These are phyloP conservation scores for Antigone vipio DNA, from an alignment of 2,113 vertebrate species.

Conservation along the genomic window DNA sequence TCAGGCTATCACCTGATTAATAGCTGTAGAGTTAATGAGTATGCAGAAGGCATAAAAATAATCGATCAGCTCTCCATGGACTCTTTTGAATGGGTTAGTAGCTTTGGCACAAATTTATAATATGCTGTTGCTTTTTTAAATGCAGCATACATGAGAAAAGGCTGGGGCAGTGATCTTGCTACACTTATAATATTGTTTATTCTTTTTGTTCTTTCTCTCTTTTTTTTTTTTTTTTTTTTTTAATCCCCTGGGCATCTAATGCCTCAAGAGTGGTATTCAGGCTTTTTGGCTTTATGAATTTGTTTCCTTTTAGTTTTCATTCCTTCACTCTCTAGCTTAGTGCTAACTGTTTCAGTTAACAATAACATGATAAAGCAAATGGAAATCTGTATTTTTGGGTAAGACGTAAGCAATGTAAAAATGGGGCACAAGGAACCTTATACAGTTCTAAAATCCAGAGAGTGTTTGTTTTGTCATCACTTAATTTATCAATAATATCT, in stretches of 20 bases:
- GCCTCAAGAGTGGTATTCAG: neutral
- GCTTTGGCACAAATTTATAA: neutral
- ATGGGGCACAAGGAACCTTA: neutral
- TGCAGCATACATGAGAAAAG: neutral
- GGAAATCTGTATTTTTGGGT: neutral
- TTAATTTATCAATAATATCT: neutral
- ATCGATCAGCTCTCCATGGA: neutral
- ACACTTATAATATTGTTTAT: neutral
- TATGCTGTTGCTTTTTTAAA: neutral
- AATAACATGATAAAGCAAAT: neutral
- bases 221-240: neutral
- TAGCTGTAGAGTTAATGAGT: neutral
- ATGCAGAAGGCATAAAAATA: slow-evolving; percentile 7
- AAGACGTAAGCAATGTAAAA: neutral
- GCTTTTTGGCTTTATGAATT: neutral
- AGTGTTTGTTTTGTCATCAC: neutral
- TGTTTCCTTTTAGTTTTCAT: neutral
- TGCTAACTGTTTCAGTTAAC: neutral
- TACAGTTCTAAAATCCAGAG: neutral
- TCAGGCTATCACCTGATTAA: neutral
- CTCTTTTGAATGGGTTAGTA: neutral
- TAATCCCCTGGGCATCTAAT: neutral
- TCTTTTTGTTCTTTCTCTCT: neutral
- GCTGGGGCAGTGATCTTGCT: neutral
- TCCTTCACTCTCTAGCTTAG: neutral